Evolutionary conservation across 2,113 vertebrate species (phyloP).

Genomic region (Colossoma macropomum): DNA sequence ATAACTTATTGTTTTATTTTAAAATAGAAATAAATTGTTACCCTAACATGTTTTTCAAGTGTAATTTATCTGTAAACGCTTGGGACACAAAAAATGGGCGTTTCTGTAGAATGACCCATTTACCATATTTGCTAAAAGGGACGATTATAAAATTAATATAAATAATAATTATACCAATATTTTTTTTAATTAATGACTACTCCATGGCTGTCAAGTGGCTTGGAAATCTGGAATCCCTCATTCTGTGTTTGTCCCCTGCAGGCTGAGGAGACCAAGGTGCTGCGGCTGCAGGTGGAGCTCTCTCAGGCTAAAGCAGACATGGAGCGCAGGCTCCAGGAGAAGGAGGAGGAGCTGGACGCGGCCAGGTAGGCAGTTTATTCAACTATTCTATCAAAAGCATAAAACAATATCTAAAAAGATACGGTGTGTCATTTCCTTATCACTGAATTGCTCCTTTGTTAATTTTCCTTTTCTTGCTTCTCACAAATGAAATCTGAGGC

Average conservation of each 20-base stretch:
- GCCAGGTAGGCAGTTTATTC: slow-evolving; percentile 63
- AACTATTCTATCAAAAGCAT: background rate
- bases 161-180: too few species aligned
- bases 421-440: background rate
- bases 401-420: background rate
- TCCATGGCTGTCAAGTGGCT: background rate
- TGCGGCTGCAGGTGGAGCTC: slow-evolving; percentile 80
- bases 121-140: too few species aligned
- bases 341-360: slow-evolving; percentile 80
- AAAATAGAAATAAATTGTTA: too few species aligned
- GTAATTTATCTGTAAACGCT: too few species aligned
- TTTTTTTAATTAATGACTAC: background rate
- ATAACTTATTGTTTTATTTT: too few species aligned
- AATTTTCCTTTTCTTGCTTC: slow-evolving; percentile 18
- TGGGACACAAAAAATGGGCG: too few species aligned
- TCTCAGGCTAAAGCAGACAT: slow-evolving; percentile 79
- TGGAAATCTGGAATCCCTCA: background rate
- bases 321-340: slow-evolving; percentile 81
- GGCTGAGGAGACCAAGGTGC: slow-evolving; percentile 82
- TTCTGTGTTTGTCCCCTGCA: slow-evolving; percentile 41
- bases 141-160: too few species aligned
- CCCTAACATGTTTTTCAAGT: too few species aligned
- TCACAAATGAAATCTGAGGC: background rate
- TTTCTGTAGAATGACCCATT: too few species aligned
- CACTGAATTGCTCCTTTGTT: background rate